Evolutionary conservation across 2,888 invertebrate species (phyloP), one percentile per base, ranked within the genome.

Genomic region (Agriopis marginaria): DNA sequence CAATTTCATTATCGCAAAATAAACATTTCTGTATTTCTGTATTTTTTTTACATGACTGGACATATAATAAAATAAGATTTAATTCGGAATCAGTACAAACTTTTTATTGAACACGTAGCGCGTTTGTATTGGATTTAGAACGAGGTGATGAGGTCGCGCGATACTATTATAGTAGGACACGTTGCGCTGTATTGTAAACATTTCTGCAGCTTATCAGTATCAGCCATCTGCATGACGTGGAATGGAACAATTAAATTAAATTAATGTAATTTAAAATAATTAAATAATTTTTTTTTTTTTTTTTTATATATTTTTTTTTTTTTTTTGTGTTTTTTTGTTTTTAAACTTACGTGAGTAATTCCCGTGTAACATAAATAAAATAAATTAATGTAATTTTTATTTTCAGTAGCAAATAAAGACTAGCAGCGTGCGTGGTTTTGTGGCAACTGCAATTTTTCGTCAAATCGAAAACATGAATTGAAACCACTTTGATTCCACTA

Each of bases 81-180:
- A 12, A 56, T 56, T 53, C 44, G 0, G 9, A 6, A 23, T 23
- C 17, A 23, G 39, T 10, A 32, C 5, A 11, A 32, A 47, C 8
- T 47, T 23, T 32, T 40, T 49, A 56, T 42, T 44, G 61, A 32
- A 63, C 67, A 58, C 50, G 62, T 51, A 58, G n/a, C 47, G 23
- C 45, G 11, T 40, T 50, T 42, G 61, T 56, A 50, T 56, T 66
- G 61, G 61, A 56, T 10, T 3, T n/a, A 51, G 50, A 11, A 49
- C 49, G 32, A 62, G 61, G 66, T 40, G 61, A 50, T 55, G 42
- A 44, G 50, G 54, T 60, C 45, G 32, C 58, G 14, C 32, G 0
- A 23, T 23, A 8, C 53, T n/a, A 40, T 9, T 9, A 23, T 32
- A 32, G 32, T 32, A 5, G 32, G 7, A 50, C 51, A 10, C 11